A percentile compares a stretch with the other conserved stretches of the same genome.
phyloP scores from a whole-genome alignment of 2,797 vertebrate genomes.

The Propithecus perrieri region DNA sequence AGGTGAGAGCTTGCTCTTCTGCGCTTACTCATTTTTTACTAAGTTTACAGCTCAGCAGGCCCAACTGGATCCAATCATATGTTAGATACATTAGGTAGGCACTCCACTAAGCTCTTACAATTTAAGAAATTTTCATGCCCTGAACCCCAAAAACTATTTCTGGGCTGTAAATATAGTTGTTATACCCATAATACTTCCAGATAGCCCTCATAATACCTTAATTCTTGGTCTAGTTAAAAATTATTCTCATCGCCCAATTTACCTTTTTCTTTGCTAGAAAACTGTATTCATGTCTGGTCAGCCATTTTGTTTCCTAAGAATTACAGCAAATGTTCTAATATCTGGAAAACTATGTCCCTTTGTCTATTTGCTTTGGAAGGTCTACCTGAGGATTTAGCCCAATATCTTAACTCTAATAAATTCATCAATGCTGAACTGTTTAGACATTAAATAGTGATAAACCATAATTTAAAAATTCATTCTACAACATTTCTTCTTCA shows the following conservation, averaged over 20 bases:
- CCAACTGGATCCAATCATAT: neutral
- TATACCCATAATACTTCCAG: neutral
- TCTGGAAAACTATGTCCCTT: neutral
- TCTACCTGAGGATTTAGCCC: neutral
- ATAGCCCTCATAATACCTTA: neutral
- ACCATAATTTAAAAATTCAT: neutral
- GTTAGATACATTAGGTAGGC: neutral
- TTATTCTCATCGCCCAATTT: neutral
- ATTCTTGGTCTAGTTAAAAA: neutral
- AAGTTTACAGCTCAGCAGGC: neutral
- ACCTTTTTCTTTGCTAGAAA: neutral
- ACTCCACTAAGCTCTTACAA: neutral
- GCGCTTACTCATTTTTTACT: neutral
- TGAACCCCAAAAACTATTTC: neutral
- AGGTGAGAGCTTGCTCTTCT: neutral
- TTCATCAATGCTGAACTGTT: neutral
- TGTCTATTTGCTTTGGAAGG: neutral
- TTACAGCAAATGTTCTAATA: neutral
- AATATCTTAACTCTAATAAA: conserved; percentile 19
- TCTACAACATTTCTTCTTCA: neutral
- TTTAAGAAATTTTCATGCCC: neutral
- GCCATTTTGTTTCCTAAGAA: neutral
- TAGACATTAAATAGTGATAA: neutral
- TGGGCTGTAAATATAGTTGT: neutral
- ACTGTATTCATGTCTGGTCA: neutral